Percentiles rank a stretch among this genome's conserved stretches.
These are phyloP conservation scores for Amphiprion ocellaris DNA, from an alignment of 2,113 vertebrate genomes.

Conservation along the genomic window DNA sequence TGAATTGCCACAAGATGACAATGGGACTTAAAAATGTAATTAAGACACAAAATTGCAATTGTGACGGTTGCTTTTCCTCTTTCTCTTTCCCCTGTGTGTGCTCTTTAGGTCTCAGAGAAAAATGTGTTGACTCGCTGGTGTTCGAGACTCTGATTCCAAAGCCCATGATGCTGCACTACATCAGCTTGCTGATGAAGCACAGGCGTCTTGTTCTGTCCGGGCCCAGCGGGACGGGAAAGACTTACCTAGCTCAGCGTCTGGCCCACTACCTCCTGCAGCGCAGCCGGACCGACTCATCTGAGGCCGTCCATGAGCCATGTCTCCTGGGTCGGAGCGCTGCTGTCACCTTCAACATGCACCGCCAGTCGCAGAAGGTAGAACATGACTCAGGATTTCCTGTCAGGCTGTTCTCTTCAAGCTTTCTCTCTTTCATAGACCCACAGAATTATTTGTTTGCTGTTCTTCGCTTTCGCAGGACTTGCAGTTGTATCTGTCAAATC, in stretches of 20 bases:
- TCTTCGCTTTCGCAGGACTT: constrained; percentile 87
- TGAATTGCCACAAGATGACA: background rate
- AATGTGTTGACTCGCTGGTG: constrained; percentile 94
- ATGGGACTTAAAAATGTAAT: background rate
- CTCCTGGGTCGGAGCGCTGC: constrained; percentile 83
- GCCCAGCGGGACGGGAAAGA: constrained; percentile 96
- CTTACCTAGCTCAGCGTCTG: constrained; percentile 92
- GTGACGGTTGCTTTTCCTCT: background rate
- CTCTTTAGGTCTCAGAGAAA: constrained; percentile 91
- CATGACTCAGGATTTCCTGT: background rate
- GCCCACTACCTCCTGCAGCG: constrained; percentile 94
- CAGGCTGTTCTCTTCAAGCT: background rate
- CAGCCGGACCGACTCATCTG: constrained; percentile 83
- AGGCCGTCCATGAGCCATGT: constrained; percentile 50
- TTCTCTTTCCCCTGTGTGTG: background rate
- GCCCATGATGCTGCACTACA: constrained; percentile 98
- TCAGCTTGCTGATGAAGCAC: constrained; percentile 94
- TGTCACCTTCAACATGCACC: constrained; percentile 96
- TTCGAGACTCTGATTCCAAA: constrained; percentile 96
- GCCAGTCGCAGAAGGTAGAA: constrained; percentile 93
- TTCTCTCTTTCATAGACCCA: background rate
- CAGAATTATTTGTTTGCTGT: background rate
- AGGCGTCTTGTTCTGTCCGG: constrained; percentile 93
- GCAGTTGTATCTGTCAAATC: constrained; percentile 94
- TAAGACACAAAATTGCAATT: background rate